Evolutionary conservation across 2,797 vertebrate genomes (phyloP).

Genomic region (Eptatretus atami): DNA sequence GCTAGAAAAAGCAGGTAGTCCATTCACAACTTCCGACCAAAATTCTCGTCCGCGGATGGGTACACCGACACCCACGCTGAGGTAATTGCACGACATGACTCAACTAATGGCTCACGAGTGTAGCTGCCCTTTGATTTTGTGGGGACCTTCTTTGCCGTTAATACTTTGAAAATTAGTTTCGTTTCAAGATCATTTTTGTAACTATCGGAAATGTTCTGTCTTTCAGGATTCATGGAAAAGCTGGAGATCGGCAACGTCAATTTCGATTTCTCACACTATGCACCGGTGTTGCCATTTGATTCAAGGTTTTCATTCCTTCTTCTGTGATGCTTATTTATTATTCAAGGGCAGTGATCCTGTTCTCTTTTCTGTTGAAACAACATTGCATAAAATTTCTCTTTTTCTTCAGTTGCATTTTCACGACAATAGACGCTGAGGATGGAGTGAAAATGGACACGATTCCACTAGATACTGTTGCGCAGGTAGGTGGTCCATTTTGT

Average conservation of each 20-base stretch:
- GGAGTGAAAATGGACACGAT: conserved; percentile 38
- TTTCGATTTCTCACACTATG: neutral
- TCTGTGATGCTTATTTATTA: no score
- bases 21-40: conserved; percentile 42
- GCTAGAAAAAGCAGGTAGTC: conserved; percentile 28
- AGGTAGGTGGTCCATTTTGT: conserved; percentile 16
- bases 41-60: conserved; percentile 42
- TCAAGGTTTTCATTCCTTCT: no score
- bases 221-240: neutral
- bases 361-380: no score
- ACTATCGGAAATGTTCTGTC: no score
- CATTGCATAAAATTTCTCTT: conserved; percentile 4
- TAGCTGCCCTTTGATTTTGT: no score
- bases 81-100: conserved; percentile 15
- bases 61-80: conserved; percentile 26
- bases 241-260: neutral
- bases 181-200: no score
- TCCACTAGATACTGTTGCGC: conserved; percentile 47
- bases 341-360: no score
- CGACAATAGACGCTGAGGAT: conserved; percentile 52
- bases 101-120: neutral
- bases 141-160: no score
- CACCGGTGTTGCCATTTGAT: neutral
- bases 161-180: no score
- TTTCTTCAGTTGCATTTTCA: conserved; percentile 38